phyloP scores from a whole-genome alignment of 2,797 vertebrate species.

The Psittacula derbiana region DNA sequence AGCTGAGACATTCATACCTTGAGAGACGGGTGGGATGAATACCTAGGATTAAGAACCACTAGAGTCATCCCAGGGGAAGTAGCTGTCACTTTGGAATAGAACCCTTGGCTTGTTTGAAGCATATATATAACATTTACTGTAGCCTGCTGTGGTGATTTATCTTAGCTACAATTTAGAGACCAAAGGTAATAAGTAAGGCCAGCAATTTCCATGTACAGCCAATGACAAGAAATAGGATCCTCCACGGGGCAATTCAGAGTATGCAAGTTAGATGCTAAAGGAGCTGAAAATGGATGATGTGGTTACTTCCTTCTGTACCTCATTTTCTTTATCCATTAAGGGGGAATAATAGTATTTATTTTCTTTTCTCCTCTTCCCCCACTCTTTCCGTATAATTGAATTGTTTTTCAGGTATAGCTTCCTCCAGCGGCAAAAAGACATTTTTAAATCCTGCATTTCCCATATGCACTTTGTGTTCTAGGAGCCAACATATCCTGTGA shows the following conservation, averaged over 20 bases:
- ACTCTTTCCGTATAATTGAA: not conserved
- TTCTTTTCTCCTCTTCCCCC: not conserved
- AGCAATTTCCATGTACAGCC: not conserved
- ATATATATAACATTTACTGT: not conserved
- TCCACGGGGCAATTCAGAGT: slow-evolving; percentile 18
- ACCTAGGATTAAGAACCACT: not conserved
- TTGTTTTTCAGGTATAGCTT: not conserved
- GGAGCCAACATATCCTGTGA: not conserved
- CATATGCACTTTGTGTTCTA: not conserved
- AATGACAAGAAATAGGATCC: slow-evolving; percentile 18
- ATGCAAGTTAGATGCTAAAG: slow-evolving; percentile 11
- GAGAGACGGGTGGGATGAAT: not conserved
- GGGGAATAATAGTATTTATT: not conserved
- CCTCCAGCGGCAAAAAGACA: not conserved
- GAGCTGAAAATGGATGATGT: slow-evolving; percentile 29
- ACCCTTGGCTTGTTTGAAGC: not conserved
- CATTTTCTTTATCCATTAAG: slow-evolving; percentile 12
- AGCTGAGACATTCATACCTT: not conserved
- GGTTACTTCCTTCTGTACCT: not conserved
- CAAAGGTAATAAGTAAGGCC: slow-evolving; percentile 19
- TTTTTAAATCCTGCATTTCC: not conserved
- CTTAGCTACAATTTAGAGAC: slow-evolving; percentile 28
- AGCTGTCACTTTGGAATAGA: slow-evolving; percentile 19
- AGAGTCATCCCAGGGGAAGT: not conserved
- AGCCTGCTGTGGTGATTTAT: slow-evolving; percentile 9